phyloP scores from a whole-genome alignment of 2,113 vertebrate genomes.

The Myrmecophaga tridactyla region DNA sequence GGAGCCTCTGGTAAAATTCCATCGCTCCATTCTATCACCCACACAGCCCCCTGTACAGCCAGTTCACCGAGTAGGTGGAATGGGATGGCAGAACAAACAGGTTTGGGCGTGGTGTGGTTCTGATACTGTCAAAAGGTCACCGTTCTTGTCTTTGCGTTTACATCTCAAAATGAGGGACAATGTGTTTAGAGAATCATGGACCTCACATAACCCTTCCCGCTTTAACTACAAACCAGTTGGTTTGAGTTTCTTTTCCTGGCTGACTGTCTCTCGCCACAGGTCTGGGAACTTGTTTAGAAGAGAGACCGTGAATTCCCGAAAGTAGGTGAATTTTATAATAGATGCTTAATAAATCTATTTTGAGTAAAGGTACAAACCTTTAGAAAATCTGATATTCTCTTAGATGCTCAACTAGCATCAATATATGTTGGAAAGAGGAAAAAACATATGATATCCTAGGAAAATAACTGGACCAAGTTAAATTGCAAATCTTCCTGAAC shows the following conservation, averaged over 20 bases:
- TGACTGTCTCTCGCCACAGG: background rate
- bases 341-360: background rate
- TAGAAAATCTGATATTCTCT: background rate
- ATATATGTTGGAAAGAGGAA: background rate
- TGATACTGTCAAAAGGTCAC: conserved; percentile 1
- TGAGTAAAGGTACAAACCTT: background rate
- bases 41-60: background rate
- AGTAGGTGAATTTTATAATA: background rate
- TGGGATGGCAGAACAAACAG: background rate
- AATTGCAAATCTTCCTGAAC: background rate
- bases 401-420: background rate
- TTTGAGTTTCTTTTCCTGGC: background rate
- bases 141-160: background rate
- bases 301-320: background rate
- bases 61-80: background rate
- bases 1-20: background rate
- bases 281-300: background rate
- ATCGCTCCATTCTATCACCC: background rate
- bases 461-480: background rate
- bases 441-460: background rate
- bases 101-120: conserved; percentile 13
- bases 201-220: background rate
- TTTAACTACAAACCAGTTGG: background rate
- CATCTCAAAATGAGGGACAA: background rate
- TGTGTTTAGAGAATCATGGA: background rate